Percentiles rank a stretch among this genome's conserved stretches.
These are phyloP conservation scores for Trachythela sp. DNA, from an alignment of 64 coral and sea anemone species.

Conservation along the genomic window DNA sequence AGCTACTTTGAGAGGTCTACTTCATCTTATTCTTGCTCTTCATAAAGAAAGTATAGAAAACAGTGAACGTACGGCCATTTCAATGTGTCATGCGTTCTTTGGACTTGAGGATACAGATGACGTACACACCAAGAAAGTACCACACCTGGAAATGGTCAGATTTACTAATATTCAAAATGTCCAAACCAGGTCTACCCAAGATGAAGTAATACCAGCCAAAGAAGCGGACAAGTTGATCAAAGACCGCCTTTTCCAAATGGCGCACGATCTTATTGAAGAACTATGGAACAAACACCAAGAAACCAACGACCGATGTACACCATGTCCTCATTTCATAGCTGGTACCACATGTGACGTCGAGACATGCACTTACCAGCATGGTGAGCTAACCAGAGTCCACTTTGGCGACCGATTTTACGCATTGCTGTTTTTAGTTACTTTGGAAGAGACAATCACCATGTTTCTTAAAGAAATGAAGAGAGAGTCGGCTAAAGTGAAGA, in stretches of 20 bases:
- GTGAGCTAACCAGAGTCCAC: slow-evolving; percentile 12
- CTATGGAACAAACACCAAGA: slow-evolving; percentile 38
- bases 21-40: slow-evolving; percentile 52
- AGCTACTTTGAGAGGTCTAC: slow-evolving; percentile 23
- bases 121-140: slow-evolving; percentile 25
- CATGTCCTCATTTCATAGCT: slow-evolving; percentile 24
- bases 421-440: slow-evolving; percentile 48
- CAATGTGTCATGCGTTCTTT: slow-evolving; percentile 56
- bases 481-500: not conserved
- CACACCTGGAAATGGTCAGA: slow-evolving; percentile 31
- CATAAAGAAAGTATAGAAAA: slow-evolving; percentile 42
- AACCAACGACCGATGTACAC: not conserved
- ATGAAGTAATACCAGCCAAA: slow-evolving; percentile 29
- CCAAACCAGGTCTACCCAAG: not conserved
- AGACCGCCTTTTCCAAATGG: slow-evolving; percentile 27
- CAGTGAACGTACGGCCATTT: slow-evolving; percentile 39
- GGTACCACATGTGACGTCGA: slow-evolving; percentile 13
- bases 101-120: slow-evolving; percentile 44
- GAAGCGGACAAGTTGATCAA: slow-evolving; percentile 41
- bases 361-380: slow-evolving; percentile 46
- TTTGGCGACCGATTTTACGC: slow-evolving; percentile 49
- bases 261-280: slow-evolving; percentile 30
- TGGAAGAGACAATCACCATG: slow-evolving; percentile 49
- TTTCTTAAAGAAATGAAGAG: slow-evolving; percentile 19
- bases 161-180: slow-evolving; percentile 16